These are phyloP conservation scores for Nymphalis io DNA, from an alignment of 1,140 invertebrate genomes.

Conservation along the genomic window DNA sequence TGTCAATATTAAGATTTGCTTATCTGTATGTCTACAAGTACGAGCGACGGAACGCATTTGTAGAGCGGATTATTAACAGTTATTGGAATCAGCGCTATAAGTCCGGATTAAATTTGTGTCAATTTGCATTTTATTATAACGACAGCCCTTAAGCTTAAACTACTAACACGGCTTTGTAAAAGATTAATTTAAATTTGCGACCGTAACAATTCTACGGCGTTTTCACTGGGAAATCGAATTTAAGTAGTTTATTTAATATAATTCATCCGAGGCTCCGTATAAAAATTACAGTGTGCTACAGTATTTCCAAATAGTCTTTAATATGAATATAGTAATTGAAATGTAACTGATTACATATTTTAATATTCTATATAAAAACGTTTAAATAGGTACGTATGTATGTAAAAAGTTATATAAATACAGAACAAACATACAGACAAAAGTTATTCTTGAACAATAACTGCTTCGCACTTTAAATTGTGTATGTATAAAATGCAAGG, in stretches of 20 bases:
- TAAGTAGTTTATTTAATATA: neutral
- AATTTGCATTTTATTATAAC: slow-evolving; percentile 77
- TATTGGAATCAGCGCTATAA: slow-evolving; percentile 67
- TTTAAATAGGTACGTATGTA: too few relatives aligned
- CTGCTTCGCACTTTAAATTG: too few relatives aligned
- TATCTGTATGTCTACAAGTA: slow-evolving; percentile 16
- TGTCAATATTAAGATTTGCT: slow-evolving; percentile 3
- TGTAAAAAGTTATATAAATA: too few relatives aligned
- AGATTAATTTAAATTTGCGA: slow-evolving; percentile 54
- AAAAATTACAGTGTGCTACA: too few relatives aligned
- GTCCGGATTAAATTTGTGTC: slow-evolving; percentile 70
- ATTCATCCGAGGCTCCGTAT: neutral
- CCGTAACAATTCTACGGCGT: slow-evolving; percentile 36
- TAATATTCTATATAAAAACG: too few relatives aligned
- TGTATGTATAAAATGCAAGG: too few relatives aligned
- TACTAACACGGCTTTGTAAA: slow-evolving; percentile 61
- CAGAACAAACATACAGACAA: too few relatives aligned
- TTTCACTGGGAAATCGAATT: slow-evolving; percentile 28
- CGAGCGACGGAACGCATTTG: slow-evolving; percentile 26
- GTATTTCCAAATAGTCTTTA: too few relatives aligned
- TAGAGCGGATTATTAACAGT: slow-evolving; percentile 65
- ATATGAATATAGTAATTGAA: too few relatives aligned
- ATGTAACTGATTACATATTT: too few relatives aligned
- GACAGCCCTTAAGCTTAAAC: slow-evolving; percentile 61
- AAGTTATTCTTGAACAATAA: too few relatives aligned